phyloP scores from a whole-genome alignment of 2,797 vertebrate genomes.

The Lepidocolaptes lacrymiger region DNA sequence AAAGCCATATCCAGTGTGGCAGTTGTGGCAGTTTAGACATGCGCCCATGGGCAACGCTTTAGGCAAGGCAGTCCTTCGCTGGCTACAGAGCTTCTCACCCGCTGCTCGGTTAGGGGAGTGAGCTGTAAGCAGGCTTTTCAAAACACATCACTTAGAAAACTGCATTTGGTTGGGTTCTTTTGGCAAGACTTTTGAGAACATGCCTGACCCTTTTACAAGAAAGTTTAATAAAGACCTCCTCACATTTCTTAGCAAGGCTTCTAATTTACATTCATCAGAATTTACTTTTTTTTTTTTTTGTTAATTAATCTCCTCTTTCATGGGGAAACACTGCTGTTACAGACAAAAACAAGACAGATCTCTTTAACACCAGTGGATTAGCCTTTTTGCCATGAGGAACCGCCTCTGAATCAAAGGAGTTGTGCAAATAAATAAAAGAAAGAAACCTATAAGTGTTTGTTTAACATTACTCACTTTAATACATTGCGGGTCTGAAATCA shows the following conservation, averaged over 20 bases:
- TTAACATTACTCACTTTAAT: constrained; percentile 64
- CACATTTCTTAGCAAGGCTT: constrained; percentile 46
- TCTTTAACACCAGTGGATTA: constrained; percentile 59
- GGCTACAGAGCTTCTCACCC: constrained; percentile 66
- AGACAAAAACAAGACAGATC: constrained; percentile 35
- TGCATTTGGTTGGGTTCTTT: constrained; percentile 60
- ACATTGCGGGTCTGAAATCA: constrained; percentile 70
- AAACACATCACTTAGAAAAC: constrained; percentile 70
- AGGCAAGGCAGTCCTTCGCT: constrained; percentile 71
- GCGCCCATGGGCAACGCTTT: constrained; percentile 67
- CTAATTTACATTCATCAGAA: constrained; percentile 57
- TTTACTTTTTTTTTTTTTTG: constrained; percentile 15
- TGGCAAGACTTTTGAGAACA: constrained; percentile 61
- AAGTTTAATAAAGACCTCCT: constrained; percentile 32
- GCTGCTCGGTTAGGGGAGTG: constrained; percentile 65
- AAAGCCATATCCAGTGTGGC: constrained; percentile 76
- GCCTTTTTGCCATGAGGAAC: constrained; percentile 72
- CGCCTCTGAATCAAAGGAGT: constrained; percentile 62
- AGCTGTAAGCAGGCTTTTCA: constrained; percentile 70
- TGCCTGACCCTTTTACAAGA: constrained; percentile 58
- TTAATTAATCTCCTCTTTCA: constrained; percentile 67
- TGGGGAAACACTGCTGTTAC: constrained; percentile 41
- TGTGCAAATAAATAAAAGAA: constrained; percentile 59
- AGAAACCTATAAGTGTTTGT: constrained; percentile 61
- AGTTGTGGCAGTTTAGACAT: constrained; percentile 72